Base-by-base conservation (phyloP, 2,888 invertebrate genomes). In the Plutella xylostella region DNA sequence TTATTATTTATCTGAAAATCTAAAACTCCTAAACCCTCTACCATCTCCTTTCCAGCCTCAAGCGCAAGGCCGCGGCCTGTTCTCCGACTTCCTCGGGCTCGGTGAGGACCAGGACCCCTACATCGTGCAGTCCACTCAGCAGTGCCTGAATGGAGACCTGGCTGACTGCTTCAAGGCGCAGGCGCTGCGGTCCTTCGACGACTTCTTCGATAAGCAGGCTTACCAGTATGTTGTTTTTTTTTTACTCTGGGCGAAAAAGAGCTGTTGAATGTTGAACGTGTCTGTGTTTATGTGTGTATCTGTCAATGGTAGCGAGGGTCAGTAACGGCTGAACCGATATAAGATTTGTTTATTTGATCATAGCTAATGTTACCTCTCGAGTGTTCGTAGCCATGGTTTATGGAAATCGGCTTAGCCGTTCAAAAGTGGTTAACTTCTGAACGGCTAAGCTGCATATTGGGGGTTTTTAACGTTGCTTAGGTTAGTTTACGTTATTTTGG, bases 111-210 rank as follows among this genome's bases (percentile, higher is more conserved):
- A 89, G 42, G 93, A 93, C 72, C 92, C 93, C 1, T 94, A 92
- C 70, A 75, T 93, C 55, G 89, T 91, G 41, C 89, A 87, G 60
- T 85, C 90, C 0, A 93, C 93, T 45, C 85, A 89, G 51, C 90
- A 89, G 51, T 94, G 93, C 56, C 73, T 93, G 45, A 88, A 86
- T 49, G 93, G 93, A 4, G 93, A 94, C 65, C 74, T 94, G n/a
- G 90, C 92, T 0, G 93, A 93, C 63, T 94, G 93, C 63, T 93
- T 94, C 65, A 93, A 94, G 61, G 93, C 92, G 0, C 89, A 91
- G 53, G 93, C 93, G 0, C 68, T 94, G 42, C 84, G 86, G 45
- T 90, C 91, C 0, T 89, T 94, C 46, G 90, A 92, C 43, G 92
- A 92, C 45, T 92, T 94, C 68, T 93, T 94, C 61, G 87, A 88